Evolutionary conservation across 2,113 vertebrate genomes (phyloP).

Genomic region (Parus major): DNA sequence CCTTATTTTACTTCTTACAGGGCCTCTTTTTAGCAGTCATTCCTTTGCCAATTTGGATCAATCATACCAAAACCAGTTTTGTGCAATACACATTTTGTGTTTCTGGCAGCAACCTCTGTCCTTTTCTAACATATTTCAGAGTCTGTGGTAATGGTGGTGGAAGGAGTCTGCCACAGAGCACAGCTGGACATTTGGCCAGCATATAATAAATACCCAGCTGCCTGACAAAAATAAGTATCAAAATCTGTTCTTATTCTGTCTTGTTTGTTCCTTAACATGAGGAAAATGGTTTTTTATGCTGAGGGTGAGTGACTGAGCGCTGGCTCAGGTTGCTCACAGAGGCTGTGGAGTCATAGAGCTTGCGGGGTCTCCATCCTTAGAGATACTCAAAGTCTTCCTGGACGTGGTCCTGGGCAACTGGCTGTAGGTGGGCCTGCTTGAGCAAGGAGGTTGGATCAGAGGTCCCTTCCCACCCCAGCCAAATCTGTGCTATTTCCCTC

Average conservation of each 20-base stretch:
- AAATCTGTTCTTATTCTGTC: neutral
- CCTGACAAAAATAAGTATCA: neutral
- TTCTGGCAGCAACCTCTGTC: neutral
- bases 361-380: neutral
- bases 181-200: neutral
- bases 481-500: neutral
- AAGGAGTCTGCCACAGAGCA: neutral
- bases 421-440: neutral
- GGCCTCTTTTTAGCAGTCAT: neutral
- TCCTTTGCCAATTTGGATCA: neutral
- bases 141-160: neutral
- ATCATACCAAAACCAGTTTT: neutral
- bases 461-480: neutral
- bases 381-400: neutral
- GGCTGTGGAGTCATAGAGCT: neutral
- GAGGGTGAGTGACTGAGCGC: rapidly evolving
- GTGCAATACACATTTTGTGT: neutral
- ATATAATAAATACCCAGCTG: neutral
- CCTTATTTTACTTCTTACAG: neutral
- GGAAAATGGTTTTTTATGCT: neutral
- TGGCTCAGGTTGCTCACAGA: neutral
- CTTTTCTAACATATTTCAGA: neutral
- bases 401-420: neutral
- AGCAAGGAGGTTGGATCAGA: neutral
- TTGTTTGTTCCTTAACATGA: neutral